Percentiles rank a stretch among this genome's conserved stretches.
phyloP scores from a whole-genome alignment of 1,140 invertebrate genomes.

The Bactericera cockerelli region DNA sequence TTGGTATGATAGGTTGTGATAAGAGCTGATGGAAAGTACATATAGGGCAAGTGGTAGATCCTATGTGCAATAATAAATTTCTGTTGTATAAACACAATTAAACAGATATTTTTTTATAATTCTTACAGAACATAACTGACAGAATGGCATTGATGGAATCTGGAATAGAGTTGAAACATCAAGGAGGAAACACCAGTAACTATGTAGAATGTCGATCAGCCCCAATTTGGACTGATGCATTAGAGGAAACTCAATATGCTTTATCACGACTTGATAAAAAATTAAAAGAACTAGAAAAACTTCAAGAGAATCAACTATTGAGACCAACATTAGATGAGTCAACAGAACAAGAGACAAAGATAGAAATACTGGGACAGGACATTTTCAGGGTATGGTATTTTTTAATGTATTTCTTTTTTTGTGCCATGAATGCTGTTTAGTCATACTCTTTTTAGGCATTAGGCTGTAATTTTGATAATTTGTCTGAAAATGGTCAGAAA shows the following conservation, averaged over 20 bases:
- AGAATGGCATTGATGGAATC: conserved; percentile 48
- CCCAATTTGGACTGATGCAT: conserved; percentile 65
- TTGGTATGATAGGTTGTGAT: no score
- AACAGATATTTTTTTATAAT: conserved; percentile 10
- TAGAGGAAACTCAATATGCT: conserved; percentile 76
- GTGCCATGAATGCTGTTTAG: no score
- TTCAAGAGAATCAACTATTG: conserved; percentile 73
- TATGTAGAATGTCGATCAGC: conserved; percentile 24
- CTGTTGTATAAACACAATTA: conserved; percentile 12
- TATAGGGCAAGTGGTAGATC: no score
- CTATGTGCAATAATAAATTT: no score
- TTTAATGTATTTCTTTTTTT: no score
- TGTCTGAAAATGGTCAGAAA: no score
- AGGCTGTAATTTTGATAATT: no score
- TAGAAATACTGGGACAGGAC: conserved; percentile 68
- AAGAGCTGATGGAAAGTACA: no score
- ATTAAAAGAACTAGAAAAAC: conserved; percentile 58
- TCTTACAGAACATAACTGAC: conserved; percentile 19
- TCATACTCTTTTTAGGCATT: no score
- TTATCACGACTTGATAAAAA: conserved; percentile 60
- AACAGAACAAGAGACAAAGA: conserved; percentile 65
- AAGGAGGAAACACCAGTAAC: conserved; percentile 35
- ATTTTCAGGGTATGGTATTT: conserved; percentile 57
- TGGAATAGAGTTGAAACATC: conserved; percentile 35
- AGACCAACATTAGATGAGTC: conserved; percentile 82